These are phyloP conservation scores for Typhlomys cinereus DNA, from an alignment of 2,113 vertebrate species.

Conservation along the genomic window DNA sequence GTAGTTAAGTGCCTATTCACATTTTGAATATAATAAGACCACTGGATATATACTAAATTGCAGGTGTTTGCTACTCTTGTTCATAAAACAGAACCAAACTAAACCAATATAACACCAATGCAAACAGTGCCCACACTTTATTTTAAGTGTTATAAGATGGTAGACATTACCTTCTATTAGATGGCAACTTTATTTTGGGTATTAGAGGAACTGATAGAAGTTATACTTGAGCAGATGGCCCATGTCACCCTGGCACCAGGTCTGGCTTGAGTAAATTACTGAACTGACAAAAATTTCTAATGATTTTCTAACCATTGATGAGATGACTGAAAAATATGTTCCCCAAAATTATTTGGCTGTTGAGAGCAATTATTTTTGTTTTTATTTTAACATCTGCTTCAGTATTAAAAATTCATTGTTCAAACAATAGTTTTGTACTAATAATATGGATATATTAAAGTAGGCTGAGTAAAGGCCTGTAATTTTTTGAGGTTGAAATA, in stretches of 20 bases:
- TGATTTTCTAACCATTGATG: neutral
- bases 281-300: neutral
- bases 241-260: neutral
- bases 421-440: conserved; percentile 5
- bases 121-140: conserved; percentile 6
- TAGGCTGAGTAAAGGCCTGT: neutral
- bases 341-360: neutral
- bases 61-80: neutral
- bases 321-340: neutral
- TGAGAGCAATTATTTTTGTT: neutral
- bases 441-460: neutral
- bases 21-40: neutral
- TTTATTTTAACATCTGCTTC: neutral
- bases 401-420: conserved; percentile 14
- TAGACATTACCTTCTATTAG: too few species aligned
- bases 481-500: conserved; percentile 2
- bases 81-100: neutral
- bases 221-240: neutral
- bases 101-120: neutral
- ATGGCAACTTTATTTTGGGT: conserved; percentile 44
- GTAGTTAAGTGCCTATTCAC: neutral
- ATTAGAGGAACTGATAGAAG: neutral
- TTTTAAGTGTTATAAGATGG: conserved; percentile 18
- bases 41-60: neutral
- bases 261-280: neutral